phyloP scores from a whole-genome alignment of 2,888 invertebrate genomes.

The Zele albiditarsus region DNA sequence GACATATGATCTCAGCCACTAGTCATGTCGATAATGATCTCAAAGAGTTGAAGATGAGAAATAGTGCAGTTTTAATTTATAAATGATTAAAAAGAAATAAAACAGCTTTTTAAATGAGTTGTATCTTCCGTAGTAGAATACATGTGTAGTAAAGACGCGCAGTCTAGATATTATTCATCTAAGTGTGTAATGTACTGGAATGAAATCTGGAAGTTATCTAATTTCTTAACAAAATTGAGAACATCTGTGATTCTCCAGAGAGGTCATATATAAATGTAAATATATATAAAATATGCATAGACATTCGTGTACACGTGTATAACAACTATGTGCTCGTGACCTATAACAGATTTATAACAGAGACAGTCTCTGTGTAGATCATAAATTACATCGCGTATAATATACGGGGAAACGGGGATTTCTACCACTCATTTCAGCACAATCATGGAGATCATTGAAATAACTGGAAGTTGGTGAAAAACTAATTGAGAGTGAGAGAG shows the following conservation, averaged over 20 bases:
- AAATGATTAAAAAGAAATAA: not conserved
- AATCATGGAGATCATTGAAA: too few species aligned
- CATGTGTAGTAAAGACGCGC: conserved; percentile 4
- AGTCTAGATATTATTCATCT: conserved; percentile 11
- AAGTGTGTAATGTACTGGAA: not conserved
- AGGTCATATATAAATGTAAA: not conserved
- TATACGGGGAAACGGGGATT: too few species aligned
- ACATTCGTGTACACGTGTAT: too few species aligned
- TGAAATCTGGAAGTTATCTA: conserved; percentile 34
- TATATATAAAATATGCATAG: conserved; percentile 8
- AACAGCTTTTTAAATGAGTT: not conserved
- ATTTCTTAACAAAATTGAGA: conserved; percentile 29
- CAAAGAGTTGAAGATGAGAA: too few species aligned
- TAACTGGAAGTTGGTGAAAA: too few species aligned
- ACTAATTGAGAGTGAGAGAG: too few species aligned
- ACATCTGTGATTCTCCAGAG: conserved; percentile 30
- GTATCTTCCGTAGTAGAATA: not conserved
- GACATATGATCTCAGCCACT: too few species aligned
- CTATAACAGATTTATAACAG: conserved; percentile 15
- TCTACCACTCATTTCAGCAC: too few species aligned
- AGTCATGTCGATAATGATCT: too few species aligned
- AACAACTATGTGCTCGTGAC: not conserved
- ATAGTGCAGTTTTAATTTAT: not conserved
- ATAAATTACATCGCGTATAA: not conserved
- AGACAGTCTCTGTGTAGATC: not conserved